A percentile compares a stretch with the other conserved stretches of the same genome.
Conservation (phyloP, 2,888 invertebrate genomes). For the Eupithecia vulgata region DNA sequence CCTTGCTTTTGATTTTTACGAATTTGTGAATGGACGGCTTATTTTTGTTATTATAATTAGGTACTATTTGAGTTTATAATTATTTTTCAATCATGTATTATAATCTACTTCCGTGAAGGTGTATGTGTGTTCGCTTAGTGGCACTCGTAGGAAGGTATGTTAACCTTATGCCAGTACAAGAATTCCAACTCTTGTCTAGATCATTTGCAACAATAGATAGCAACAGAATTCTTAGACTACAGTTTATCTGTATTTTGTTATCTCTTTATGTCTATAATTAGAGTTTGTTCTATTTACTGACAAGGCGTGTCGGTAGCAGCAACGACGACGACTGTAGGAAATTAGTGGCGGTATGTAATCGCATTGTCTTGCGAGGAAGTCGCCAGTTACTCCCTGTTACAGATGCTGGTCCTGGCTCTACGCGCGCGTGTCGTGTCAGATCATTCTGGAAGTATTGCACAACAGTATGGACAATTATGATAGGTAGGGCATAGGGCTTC, state of each 20-base stretch:
- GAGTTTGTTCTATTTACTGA: slow-evolving; percentile 20
- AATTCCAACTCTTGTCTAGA: not conserved
- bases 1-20: not conserved
- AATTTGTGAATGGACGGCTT: not conserved
- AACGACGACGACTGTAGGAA: slow-evolving; percentile 21
- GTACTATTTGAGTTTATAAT: not conserved
- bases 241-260: not conserved
- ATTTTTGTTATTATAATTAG: not conserved
- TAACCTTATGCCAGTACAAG: not conserved
- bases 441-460: not conserved
- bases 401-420: slow-evolving; percentile 4
- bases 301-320: slow-evolving; percentile 14
- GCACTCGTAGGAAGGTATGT: not conserved
- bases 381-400: slow-evolving; percentile 26
- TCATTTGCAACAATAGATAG: not conserved
- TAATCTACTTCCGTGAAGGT: not conserved
- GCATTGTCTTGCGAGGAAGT: slow-evolving; percentile 37
- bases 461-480: not conserved
- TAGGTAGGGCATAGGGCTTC: not conserved
- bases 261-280: slow-evolving; percentile 1
- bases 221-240: not conserved
- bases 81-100: not conserved
- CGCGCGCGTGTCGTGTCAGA: not conserved
- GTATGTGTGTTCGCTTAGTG: not conserved
- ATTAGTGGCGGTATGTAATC: slow-evolving; percentile 34